Evolutionary conservation across 2,797 vertebrate genomes (phyloP).

Genomic region (Ctenochaetus hawaiiensis): DNA sequence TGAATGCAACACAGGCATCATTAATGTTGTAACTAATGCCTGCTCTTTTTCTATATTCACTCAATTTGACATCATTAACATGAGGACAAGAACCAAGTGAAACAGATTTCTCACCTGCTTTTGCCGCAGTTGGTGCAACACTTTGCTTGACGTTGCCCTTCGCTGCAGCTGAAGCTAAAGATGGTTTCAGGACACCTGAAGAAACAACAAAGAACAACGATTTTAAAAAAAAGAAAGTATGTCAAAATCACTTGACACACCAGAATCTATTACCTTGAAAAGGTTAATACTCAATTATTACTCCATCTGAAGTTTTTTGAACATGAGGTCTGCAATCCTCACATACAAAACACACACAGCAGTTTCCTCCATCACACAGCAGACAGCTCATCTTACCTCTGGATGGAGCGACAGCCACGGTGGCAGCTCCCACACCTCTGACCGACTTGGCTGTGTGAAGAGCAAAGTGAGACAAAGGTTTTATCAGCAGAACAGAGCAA

Average conservation of each 20-base stretch:
- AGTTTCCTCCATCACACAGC: not conserved
- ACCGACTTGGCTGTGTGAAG: constrained; percentile 62
- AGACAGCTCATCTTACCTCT: constrained; percentile 72
- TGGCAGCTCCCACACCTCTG: constrained; percentile 74
- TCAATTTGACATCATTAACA: not conserved
- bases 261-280: too few species aligned
- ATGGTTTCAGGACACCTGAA: constrained; percentile 73
- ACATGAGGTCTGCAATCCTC: not conserved
- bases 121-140: constrained; percentile 28
- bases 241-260: not conserved
- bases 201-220: not conserved
- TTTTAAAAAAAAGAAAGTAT: fast-evolving
- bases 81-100: not conserved
- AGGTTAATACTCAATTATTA: not conserved
- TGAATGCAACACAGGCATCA: not conserved
- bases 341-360: not conserved
- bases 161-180: constrained; percentile 60
- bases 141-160: constrained; percentile 44
- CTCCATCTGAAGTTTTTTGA: not conserved
- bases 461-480: not conserved
- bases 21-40: not conserved
- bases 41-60: not conserved
- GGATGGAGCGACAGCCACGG: constrained; percentile 80
- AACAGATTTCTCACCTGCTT: constrained; percentile 43
- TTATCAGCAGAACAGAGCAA: fast-evolving